Conservation (phyloP, 2,113 vertebrate species). For the Mellivora capensis region DNA sequence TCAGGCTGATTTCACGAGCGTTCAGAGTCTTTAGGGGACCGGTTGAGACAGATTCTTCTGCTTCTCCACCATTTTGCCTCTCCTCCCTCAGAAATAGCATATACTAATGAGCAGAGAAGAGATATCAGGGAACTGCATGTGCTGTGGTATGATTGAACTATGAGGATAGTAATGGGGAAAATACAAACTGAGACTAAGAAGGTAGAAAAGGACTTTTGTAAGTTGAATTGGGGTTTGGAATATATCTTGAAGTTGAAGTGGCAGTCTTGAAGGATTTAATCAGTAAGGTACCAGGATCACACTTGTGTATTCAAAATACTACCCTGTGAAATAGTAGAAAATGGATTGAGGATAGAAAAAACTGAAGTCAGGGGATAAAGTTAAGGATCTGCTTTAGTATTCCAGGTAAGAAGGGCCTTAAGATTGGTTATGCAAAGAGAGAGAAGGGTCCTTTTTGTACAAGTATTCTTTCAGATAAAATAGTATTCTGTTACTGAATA, state of each 20-base stretch:
- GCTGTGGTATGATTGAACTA: neutral
- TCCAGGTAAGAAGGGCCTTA: neutral
- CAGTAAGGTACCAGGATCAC: neutral
- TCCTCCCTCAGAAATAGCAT: neutral
- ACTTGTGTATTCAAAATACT: neutral
- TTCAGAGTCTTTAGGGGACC: too few relatives aligned
- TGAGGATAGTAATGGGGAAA: neutral
- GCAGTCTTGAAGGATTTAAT: neutral
- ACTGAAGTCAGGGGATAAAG: neutral
- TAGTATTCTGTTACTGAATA: neutral
- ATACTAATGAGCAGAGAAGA: neutral
- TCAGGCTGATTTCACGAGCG: too few relatives aligned
- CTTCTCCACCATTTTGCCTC: too few relatives aligned
- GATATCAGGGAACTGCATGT: neutral
- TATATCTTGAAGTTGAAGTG: neutral
- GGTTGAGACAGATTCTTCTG: too few relatives aligned
- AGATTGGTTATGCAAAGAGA: neutral
- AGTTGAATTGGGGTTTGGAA: neutral
- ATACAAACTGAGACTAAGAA: neutral
- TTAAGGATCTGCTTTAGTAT: neutral
- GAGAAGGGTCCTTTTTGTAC: neutral
- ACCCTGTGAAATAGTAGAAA: neutral
- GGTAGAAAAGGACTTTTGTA: neutral
- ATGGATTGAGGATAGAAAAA: neutral
- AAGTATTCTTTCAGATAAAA: neutral